These are phyloP conservation scores for Peromyscus aztecus DNA, from an alignment of 2,797 vertebrate species.

Conservation along the genomic window DNA sequence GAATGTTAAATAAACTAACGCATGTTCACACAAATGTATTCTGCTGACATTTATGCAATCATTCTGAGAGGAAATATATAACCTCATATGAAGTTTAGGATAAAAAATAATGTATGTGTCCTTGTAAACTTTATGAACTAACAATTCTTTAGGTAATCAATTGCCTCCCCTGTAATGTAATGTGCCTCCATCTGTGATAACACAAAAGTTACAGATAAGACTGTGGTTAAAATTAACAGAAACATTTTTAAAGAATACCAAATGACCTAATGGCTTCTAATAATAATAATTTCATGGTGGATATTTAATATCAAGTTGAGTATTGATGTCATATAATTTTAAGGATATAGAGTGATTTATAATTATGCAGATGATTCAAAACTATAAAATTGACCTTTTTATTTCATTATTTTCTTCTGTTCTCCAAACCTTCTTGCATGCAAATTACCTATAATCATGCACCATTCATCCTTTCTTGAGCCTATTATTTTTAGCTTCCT, in stretches of 20 bases:
- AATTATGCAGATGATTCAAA: background rate
- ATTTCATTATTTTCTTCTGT: background rate
- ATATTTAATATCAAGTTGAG: background rate
- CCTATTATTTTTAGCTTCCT: background rate
- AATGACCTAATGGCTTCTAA: background rate
- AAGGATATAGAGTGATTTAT: background rate
- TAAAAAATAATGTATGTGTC: background rate
- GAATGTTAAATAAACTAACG: background rate
- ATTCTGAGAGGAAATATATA: background rate
- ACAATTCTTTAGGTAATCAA: background rate
- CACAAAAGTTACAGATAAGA: background rate
- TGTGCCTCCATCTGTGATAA: background rate
- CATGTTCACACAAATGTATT: no score
- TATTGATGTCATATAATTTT: background rate
- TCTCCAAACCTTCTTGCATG: background rate
- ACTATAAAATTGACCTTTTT: background rate
- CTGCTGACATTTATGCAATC: background rate
- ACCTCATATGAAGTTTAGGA: background rate
- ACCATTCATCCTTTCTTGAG: background rate
- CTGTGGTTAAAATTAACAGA: background rate
- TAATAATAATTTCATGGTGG: background rate
- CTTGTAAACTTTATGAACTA: background rate
- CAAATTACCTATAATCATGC: background rate
- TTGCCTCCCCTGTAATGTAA: background rate
- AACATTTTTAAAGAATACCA: background rate